Evolutionary conservation across 2,797 vertebrate genomes (phyloP), one percentile per base, ranked within the genome.

Genomic region (Sebastes steindachneri): DNA sequence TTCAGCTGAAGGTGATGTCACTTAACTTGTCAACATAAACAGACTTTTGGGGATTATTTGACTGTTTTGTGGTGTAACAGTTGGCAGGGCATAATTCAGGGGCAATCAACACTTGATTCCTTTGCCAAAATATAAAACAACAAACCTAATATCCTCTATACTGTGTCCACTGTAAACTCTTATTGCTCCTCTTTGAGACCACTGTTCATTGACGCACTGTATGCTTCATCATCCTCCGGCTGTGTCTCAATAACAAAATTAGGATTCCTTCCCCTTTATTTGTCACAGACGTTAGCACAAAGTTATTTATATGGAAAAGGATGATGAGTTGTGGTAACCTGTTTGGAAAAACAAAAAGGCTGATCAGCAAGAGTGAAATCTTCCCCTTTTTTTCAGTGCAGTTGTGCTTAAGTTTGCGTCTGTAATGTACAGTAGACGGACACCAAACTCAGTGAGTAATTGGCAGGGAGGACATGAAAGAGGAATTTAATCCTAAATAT

Each of bases 371-470:
- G 17, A 55, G 0, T 41, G 21, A 62, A 48, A 12, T 53, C 9
- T 54, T 23, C 10, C 29, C 5, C 1, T 25, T 70, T 33, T 7
- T 51, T n/a, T 3, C 14, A 17, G 15, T 21, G 5, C 6, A 54
- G 8, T 54, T 73, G 1, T 68, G 31, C 28, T 69, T 17, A 75
- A 1, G 12, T 76, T 71, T 78, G 70, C 2, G 15, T 17, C 29
- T 71, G 0, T n/a, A 41, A 65, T 63, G 4, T 37, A 58, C 53
- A 53, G 5, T 11, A 33, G 21, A 60, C n/a, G 8, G 25, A 45
- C 3, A 8, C 66, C 35, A 58, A 10, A 5, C 6, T 14, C 7
- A 3, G 25, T 78, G 53, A 87, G 14, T 63, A 48, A 71, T 83
- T 21, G 12, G 33, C 3, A 2, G 9, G 0, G 6, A 71, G 15